phyloP scores from a whole-genome alignment of 2,888 invertebrate species.

The Zygaena filipendulae region DNA sequence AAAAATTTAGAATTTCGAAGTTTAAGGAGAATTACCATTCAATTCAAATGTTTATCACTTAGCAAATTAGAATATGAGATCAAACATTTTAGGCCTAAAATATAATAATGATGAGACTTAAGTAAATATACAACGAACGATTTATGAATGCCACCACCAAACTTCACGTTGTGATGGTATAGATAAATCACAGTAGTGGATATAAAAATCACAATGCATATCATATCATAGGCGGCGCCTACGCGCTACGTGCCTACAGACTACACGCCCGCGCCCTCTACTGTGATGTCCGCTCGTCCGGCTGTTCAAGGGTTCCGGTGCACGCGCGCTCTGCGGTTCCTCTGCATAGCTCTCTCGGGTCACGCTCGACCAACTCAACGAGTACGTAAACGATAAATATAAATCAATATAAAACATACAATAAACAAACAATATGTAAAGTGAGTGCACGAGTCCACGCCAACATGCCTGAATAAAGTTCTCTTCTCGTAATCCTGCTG shows the following conservation, averaged over 20 bases:
- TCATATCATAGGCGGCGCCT: constrained; percentile 61
- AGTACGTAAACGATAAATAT: constrained; percentile 43
- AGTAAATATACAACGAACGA: no score
- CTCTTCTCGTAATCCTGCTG: constrained; percentile 21
- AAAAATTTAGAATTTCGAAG: constrained; percentile 60
- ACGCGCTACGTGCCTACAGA: constrained; percentile 51
- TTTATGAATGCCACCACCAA: constrained; percentile 60
- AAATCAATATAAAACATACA: constrained; percentile 42
- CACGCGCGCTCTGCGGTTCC: constrained; percentile 12
- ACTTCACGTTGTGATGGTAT: constrained; percentile 55
- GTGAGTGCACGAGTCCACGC: no score
- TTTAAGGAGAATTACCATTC: constrained; percentile 50
- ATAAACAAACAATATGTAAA: no score
- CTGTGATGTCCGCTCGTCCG: constrained; percentile 30
- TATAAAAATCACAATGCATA: constrained; percentile 60
- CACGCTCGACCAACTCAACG: constrained; percentile 42
- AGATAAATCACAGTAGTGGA: constrained; percentile 62
- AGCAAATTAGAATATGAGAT: constrained; percentile 70
- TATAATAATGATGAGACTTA: constrained; percentile 59
- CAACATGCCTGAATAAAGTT: constrained; percentile 28
- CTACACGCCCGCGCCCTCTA: constrained; percentile 31
- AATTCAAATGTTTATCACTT: constrained; percentile 55
- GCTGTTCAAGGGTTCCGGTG: constrained; percentile 27
- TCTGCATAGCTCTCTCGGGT: constrained; percentile 12
- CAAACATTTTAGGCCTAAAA: constrained; percentile 67